Base-by-base conservation (phyloP, 2,797 vertebrate species). In the Lacerta agilis region DNA sequence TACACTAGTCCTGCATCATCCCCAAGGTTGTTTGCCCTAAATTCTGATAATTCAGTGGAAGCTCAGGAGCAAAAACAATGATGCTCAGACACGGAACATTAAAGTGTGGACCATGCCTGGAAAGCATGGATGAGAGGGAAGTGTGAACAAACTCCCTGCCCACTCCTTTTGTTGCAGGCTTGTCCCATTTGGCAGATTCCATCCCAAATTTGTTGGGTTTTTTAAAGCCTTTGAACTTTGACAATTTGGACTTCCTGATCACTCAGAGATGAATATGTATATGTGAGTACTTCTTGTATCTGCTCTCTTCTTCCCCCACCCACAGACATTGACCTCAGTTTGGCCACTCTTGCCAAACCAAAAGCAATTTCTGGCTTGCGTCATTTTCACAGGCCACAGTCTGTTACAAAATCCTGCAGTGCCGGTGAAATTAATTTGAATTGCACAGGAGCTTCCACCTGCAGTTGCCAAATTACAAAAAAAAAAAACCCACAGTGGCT, bases 241-340 rank as follows among this genome's bases (percentile, higher is more conserved):
- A 29, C 27, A 5, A 17, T 33, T 23, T 71, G 3, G 45, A 3
- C n/a, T 8, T 45, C 43, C 9, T 72, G 43, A n/a, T 83, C 5
- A 23, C 41, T 79, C 75, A 58, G 25, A 38, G 15, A n/a, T 33
- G 23, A 86, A 55, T 29, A 8, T 33, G 25, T 2, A 15, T 72
- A 6, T 41, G 5, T 72, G 5, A 36, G 33, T 15, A 13, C 18
- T 49, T 61, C 33, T 61, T 69, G 17, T 69, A 36, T 36, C 6
- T 11, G 23, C 79, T 3, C 36, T 58, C 45, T 45, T 10, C 55
- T 36, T 61, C 38, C 23, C 18, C 20, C 20, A n/a, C 49, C 33
- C 5, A 0, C 11, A 20, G 25, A 1, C 1, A 13, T 11, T 73
- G 36, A 41, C 36, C 27, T n/a, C 45, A 3, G 5, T n/a, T 41